These are phyloP conservation scores for Euwallacea similis DNA, from an alignment of 1,140 invertebrate species.

Conservation along the genomic window DNA sequence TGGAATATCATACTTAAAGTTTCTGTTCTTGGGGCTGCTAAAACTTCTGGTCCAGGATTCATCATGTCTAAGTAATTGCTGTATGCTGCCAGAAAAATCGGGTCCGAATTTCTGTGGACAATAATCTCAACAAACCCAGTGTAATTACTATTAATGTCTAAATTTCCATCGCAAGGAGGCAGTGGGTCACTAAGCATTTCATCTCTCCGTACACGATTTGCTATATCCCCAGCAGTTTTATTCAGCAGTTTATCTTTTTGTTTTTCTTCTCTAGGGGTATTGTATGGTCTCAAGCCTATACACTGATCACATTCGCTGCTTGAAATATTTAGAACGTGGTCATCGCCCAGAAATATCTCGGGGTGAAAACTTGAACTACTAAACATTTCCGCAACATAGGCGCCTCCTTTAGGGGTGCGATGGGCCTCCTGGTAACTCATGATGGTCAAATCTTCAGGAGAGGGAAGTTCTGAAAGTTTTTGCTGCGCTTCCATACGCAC, in stretches of 20 bases:
- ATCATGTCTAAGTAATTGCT: slow-evolving; percentile 63
- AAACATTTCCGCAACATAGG: slow-evolving; percentile 82
- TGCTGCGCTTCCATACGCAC: slow-evolving; percentile 68
- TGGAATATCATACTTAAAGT: slow-evolving; percentile 56
- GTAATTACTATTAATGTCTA: slow-evolving; percentile 77
- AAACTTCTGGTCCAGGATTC: slow-evolving; percentile 56
- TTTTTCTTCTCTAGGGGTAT: slow-evolving; percentile 49
- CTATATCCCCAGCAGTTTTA: slow-evolving; percentile 38
- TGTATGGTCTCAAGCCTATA: slow-evolving; percentile 56
- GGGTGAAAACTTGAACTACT: slow-evolving; percentile 62
- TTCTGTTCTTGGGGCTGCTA: slow-evolving; percentile 47
- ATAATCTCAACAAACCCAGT: slow-evolving; percentile 82
- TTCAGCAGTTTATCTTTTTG: slow-evolving; percentile 20
- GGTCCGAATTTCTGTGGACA: slow-evolving; percentile 42
- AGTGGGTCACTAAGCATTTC: slow-evolving; percentile 45
- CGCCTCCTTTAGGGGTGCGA: slow-evolving; percentile 62
- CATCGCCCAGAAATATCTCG: slow-evolving; percentile 71
- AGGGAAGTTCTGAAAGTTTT: slow-evolving; percentile 65
- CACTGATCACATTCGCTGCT: slow-evolving; percentile 57
- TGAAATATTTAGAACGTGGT: slow-evolving; percentile 55
- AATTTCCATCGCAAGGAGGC: slow-evolving; percentile 66
- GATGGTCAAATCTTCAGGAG: slow-evolving; percentile 67
- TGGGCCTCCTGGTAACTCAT: slow-evolving; percentile 75
- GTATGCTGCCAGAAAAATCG: slow-evolving; percentile 56
- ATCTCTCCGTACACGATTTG: slow-evolving; percentile 46